phyloP scores from a whole-genome alignment of 2,888 invertebrate genomes.

The Ectemnius cavifrons region DNA sequence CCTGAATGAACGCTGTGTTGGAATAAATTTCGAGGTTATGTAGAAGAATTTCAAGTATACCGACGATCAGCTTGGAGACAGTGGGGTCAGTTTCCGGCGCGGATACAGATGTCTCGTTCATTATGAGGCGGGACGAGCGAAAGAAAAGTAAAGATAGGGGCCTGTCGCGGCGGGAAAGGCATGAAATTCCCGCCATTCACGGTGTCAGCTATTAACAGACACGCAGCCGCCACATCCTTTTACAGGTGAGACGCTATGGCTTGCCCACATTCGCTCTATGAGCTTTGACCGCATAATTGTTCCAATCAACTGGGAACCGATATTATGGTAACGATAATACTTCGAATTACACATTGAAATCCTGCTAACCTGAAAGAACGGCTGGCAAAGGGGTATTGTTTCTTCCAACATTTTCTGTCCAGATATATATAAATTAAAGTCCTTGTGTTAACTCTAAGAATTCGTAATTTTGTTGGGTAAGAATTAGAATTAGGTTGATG shows the following conservation, averaged over 20 bases:
- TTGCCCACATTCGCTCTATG: conserved; percentile 47
- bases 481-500: too few relatives aligned
- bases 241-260: conserved; percentile 62
- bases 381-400: too few relatives aligned
- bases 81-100: conserved; percentile 34
- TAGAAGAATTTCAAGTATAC: too few relatives aligned
- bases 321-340: conserved; percentile 62
- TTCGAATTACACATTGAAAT: conserved; percentile 61
- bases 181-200: conserved; percentile 66
- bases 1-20: too few relatives aligned
- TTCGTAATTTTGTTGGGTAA: too few relatives aligned
- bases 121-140: conserved; percentile 60
- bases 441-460: too few relatives aligned
- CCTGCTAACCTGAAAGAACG: conserved; percentile 27
- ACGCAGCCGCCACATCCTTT: conserved; percentile 63
- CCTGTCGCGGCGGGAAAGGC: conserved; percentile 62
- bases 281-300: conserved; percentile 62
- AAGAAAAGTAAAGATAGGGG: conserved; percentile 59
- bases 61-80: background rate
- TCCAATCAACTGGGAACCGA: conserved; percentile 51
- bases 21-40: too few relatives aligned
- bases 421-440: too few relatives aligned
- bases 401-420: too few relatives aligned
- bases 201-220: conserved; percentile 65
- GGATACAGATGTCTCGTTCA: conserved; percentile 65